Percentiles rank a stretch among this genome's conserved stretches.
Evolutionary conservation across 2,888 invertebrate genomes (phyloP).

Genomic region (Leuctra nigra): DNA sequence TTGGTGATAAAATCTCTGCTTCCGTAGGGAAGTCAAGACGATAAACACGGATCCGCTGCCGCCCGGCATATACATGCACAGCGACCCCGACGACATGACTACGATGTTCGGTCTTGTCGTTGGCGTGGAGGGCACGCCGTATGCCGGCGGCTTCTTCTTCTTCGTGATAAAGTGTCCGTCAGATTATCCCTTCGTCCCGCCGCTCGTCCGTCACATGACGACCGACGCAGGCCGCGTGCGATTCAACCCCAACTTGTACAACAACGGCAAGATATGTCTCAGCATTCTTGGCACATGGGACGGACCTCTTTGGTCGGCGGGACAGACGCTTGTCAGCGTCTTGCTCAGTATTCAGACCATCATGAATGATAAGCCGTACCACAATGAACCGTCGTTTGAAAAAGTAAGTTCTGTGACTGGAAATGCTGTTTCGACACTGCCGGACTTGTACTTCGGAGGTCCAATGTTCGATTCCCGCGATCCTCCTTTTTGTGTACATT

Average conservation of each 20-base stretch:
- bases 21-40: constrained; percentile 49
- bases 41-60: constrained; percentile 49
- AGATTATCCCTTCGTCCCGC: constrained; percentile 50
- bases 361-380: constrained; percentile 54
- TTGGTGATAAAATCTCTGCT: no score
- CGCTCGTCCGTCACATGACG: constrained; percentile 51
- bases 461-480: no score
- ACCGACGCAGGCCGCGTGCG: constrained; percentile 51
- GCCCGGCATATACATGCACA: no score
- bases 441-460: no score
- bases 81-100: no score
- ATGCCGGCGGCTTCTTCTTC: no score
- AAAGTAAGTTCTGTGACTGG: constrained; percentile 41
- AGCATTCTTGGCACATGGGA: constrained; percentile 42
- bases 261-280: constrained; percentile 48
- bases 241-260: constrained; percentile 57
- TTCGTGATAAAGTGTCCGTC: constrained; percentile 48
- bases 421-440: no score
- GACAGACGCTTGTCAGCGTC: constrained; percentile 46
- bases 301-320: constrained; percentile 52
- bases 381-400: constrained; percentile 57
- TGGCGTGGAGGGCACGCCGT: no score
- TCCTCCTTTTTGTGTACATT: no score
- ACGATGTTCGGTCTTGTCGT: no score
- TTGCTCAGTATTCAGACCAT: constrained; percentile 53